Conservation (phyloP, 2,888 invertebrate genomes). For the Caenorhabditis sp. region DNA sequence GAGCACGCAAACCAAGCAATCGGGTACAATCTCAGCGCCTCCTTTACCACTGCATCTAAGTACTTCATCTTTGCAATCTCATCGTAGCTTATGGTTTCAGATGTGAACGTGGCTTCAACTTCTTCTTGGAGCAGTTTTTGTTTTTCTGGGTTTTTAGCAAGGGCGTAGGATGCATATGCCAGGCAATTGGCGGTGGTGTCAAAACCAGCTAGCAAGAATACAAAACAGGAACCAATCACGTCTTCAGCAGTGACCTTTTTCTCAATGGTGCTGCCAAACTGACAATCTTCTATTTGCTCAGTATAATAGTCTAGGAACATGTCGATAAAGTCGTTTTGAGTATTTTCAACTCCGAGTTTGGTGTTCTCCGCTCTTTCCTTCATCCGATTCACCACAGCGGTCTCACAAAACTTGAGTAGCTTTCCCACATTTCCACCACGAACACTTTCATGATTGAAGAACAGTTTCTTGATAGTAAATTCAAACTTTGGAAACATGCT, state of each 20-base stretch:
- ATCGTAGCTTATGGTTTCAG: slow-evolving; percentile 70
- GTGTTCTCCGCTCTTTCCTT: slow-evolving; percentile 39
- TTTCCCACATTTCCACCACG: slow-evolving; percentile 54
- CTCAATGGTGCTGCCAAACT: slow-evolving; percentile 44
- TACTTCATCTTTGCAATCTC: slow-evolving; percentile 71
- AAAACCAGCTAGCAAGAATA: slow-evolving; percentile 81
- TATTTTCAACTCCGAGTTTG: slow-evolving; percentile 51
- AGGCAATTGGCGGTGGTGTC: slow-evolving; percentile 85
- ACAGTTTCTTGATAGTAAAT: slow-evolving; percentile 26
- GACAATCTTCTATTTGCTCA: slow-evolving; percentile 47
- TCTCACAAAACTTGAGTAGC: slow-evolving; percentile 20
- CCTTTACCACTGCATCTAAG: slow-evolving; percentile 76
- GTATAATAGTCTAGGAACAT: slow-evolving; percentile 76
- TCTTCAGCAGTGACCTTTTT: slow-evolving; percentile 73
- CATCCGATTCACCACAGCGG: slow-evolving; percentile 12
- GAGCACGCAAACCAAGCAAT: slow-evolving; percentile 74
- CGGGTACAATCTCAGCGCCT: slow-evolving; percentile 76
- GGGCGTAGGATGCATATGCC: slow-evolving; percentile 84
- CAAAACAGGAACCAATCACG: slow-evolving; percentile 72
- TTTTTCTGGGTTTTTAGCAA: slow-evolving; percentile 82
- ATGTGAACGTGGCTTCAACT: slow-evolving; percentile 63
- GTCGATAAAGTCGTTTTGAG: slow-evolving; percentile 78
- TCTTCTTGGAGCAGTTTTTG: slow-evolving; percentile 69
- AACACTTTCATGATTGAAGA: slow-evolving; percentile 49
- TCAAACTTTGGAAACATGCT: slow-evolving; percentile 41